Evolutionary conservation across 2,888 invertebrate species (phyloP), one percentile per base, ranked within the genome.

Genomic region (Agriotes lineatus): DNA sequence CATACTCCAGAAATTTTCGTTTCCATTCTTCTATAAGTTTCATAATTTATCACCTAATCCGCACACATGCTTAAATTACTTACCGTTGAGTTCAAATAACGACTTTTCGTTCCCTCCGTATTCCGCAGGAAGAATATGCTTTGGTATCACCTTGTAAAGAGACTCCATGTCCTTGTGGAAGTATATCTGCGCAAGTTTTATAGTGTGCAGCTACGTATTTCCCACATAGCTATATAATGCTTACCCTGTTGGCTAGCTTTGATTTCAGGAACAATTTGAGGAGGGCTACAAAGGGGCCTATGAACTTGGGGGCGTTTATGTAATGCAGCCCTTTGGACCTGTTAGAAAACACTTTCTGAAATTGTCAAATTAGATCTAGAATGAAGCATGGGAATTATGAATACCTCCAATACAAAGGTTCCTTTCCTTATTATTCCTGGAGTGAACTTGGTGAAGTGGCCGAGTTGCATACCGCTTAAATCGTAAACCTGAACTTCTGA

Each of bases 51-150:
- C n/a, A n/a, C n/a, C n/a, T n/a, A n/a, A n/a, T n/a, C n/a, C n/a
- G n/a, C n/a, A n/a, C n/a, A n/a, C n/a, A n/a, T n/a, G n/a, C n/a
- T n/a, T n/a, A n/a, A n/a, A n/a, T n/a, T n/a, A 39, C 20, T 35
- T 74, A 88, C 88, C 87, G 52, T 88, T 88, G 0, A 90, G 88
- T 74, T 89, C 88, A 56, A 87, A 87, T 79, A 90, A 86, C 10
- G 90, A 71, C 22, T 56, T 72, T 59, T 75, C 75, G 6, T 72
- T 59, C 1, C 77, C 77, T 1, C 76, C 76, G 33, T 73, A 75
- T 20, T 76, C 76, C 10, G 56, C 62, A 0, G 77, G 76, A 1
- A 77, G 44, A 20, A 63, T 35, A 14, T 74, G 56, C 52, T 70
- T 74, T 0, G 74, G 71, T 6, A 76, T 30, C 6, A 14, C 1